These are phyloP conservation scores for Fregata magnificens DNA, from an alignment of 2,113 vertebrate genomes.

Conservation along the genomic window DNA sequence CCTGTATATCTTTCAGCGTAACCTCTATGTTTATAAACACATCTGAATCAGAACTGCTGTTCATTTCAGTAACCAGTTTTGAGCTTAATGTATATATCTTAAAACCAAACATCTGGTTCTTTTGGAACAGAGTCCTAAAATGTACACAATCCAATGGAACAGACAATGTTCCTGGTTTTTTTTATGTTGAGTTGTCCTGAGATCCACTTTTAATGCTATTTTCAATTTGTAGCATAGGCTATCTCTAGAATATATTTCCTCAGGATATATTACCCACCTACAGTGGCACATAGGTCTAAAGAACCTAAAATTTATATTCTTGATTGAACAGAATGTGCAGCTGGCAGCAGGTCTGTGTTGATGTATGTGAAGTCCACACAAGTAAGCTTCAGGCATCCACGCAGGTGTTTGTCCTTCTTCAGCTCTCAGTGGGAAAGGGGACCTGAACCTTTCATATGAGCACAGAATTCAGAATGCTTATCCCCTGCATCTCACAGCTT, in stretches of 20 bases:
- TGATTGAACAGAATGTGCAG: neutral
- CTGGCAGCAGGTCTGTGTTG: neutral
- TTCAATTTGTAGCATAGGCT: neutral
- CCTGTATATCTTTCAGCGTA: neutral
- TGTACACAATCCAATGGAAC: neutral
- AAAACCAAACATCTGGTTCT: conserved; percentile 19
- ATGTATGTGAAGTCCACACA: neutral
- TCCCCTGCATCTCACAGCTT: neutral
- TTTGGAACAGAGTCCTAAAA: neutral
- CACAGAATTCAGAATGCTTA: neutral
- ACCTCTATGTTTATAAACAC: conserved; percentile 20
- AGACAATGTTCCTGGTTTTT: neutral
- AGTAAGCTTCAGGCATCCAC: fast-evolving
- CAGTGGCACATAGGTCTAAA: neutral
- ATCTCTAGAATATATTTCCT: neutral
- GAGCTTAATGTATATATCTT: conserved; percentile 3
- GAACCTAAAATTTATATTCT: neutral
- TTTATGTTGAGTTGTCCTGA: neutral
- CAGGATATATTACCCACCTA: neutral
- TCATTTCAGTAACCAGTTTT: neutral
- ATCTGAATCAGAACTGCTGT: conserved; percentile 1
- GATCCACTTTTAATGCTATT: neutral
- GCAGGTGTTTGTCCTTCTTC: neutral
- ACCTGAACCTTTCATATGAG: neutral
- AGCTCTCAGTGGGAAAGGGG: neutral